Conservation (phyloP, 92 coral and sea anemone genomes). For the Anthopleura xanthogrammica region DNA sequence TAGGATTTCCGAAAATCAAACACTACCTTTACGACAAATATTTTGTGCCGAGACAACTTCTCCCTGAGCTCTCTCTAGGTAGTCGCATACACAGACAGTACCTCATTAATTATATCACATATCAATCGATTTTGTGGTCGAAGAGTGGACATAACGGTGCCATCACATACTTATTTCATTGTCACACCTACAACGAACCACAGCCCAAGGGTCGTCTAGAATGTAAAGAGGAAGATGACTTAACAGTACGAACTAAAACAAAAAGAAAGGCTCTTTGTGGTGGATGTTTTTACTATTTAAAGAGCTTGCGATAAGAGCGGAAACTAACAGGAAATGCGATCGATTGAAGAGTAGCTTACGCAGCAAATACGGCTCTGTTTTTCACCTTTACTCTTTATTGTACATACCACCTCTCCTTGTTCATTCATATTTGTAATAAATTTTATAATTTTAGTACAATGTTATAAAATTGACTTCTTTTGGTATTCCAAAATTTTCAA, state of each 20-base stretch:
- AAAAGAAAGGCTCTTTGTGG: background rate
- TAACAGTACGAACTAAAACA: background rate
- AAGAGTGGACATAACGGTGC: conserved; percentile 28
- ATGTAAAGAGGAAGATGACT: background rate
- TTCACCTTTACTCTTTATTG: background rate
- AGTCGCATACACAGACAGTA: background rate
- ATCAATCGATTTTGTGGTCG: conserved; percentile 26
- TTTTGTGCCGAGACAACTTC: background rate
- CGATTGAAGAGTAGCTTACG: background rate
- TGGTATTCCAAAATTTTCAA: background rate
- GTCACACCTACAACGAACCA: conserved; percentile 6
- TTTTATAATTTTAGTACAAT: background rate
- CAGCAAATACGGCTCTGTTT: background rate
- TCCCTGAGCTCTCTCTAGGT: background rate
- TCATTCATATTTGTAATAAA: background rate
- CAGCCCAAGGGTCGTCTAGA: conserved; percentile 1
- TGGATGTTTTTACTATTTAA: background rate
- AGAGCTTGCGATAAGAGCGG: conserved; percentile 9
- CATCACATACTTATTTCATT: conserved; percentile 4
- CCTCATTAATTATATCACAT: background rate
- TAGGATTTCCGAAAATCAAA: background rate
- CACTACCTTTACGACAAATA: background rate
- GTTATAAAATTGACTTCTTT: background rate
- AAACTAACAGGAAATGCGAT: conserved; percentile 1
- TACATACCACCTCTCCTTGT: background rate